Evolutionary conservation across 2,888 invertebrate genomes (phyloP).

Genomic region (Elysia crispata): DNA sequence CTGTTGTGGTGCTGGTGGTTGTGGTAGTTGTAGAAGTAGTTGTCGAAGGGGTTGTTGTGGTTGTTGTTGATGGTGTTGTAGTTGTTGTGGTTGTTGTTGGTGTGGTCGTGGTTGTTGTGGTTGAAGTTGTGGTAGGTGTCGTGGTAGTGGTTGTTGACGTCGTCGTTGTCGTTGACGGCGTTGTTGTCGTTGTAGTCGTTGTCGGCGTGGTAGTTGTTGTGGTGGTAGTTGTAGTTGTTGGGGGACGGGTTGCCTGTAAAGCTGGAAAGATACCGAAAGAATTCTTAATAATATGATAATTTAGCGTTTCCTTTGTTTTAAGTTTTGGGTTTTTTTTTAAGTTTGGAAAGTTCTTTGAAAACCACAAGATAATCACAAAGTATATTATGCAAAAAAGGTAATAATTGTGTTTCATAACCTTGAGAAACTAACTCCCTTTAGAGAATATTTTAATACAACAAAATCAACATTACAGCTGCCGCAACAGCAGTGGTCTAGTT

Average conservation of each 20-base stretch:
- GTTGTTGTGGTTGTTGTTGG: conserved; percentile 15
- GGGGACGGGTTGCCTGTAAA: conserved; percentile 2
- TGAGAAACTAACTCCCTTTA: too few relatives aligned
- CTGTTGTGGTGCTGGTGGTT: conserved; percentile 14
- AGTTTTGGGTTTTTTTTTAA: neutral
- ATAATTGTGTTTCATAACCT: too few relatives aligned
- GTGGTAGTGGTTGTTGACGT: conserved; percentile 12
- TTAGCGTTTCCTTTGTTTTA: neutral
- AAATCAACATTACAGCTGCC: too few relatives aligned
- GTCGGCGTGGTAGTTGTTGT: conserved; percentile 20
- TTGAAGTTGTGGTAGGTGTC: neutral
- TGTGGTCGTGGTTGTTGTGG: neutral
- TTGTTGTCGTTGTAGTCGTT: conserved; percentile 16
- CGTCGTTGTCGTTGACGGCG: conserved; percentile 15
- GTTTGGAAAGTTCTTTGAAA: neutral
- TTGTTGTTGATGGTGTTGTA: neutral
- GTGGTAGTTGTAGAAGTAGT: conserved; percentile 2
- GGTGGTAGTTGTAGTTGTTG: neutral
- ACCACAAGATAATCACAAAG: neutral
- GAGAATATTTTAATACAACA: too few relatives aligned
- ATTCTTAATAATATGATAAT: neutral
- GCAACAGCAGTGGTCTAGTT: too few relatives aligned
- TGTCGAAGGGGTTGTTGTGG: neutral
- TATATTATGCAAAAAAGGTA: too few relatives aligned
- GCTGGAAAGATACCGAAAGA: conserved; percentile 3